These are phyloP conservation scores for Schrankia costaestrigalis DNA, from an alignment of 2,888 invertebrate genomes.

Conservation along the genomic window DNA sequence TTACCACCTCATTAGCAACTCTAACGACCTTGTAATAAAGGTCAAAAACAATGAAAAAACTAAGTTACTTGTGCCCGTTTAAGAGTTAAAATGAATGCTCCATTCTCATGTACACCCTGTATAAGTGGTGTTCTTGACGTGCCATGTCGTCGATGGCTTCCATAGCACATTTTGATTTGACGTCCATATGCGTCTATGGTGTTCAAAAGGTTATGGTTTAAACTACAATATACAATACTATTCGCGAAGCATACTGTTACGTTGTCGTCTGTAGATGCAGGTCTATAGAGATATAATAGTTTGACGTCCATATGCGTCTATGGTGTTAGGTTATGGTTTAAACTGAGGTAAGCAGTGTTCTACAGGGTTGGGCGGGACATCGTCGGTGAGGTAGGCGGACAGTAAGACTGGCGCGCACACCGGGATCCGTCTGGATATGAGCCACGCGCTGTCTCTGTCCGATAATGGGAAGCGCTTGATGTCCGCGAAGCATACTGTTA, in stretches of 20 bases:
- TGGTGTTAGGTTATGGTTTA: conserved; percentile 35
- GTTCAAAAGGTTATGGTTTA: conserved; percentile 35
- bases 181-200: too few species aligned
- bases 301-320: too few species aligned
- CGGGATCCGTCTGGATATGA: conserved; percentile 77
- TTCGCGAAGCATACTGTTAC: conserved; percentile 88
- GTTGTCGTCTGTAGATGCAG: conserved; percentile 79
- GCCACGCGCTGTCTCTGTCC: conserved; percentile 77
- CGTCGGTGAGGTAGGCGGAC: conserved; percentile 79
- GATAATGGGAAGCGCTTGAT: conserved; percentile 67
- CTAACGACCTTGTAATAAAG: too few species aligned
- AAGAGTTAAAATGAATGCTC: too few species aligned
- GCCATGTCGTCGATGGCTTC: too few species aligned
- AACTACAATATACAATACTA: conserved; percentile 59
- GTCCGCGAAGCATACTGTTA: conserved; percentile 88
- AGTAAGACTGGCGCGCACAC: conserved; percentile 84
- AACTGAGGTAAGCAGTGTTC: conserved; percentile 61
- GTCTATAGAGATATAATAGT: conserved; percentile 70
- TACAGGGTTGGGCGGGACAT: conserved; percentile 47
- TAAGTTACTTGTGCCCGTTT: too few species aligned
- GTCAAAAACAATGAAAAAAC: too few species aligned
- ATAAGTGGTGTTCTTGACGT: too few species aligned
- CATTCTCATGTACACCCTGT: too few species aligned
- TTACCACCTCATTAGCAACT: too few species aligned
- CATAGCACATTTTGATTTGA: too few species aligned